These are phyloP conservation scores for Pterocles orientalis DNA, from an alignment of 2,113 vertebrate genomes.

Conservation along the genomic window DNA sequence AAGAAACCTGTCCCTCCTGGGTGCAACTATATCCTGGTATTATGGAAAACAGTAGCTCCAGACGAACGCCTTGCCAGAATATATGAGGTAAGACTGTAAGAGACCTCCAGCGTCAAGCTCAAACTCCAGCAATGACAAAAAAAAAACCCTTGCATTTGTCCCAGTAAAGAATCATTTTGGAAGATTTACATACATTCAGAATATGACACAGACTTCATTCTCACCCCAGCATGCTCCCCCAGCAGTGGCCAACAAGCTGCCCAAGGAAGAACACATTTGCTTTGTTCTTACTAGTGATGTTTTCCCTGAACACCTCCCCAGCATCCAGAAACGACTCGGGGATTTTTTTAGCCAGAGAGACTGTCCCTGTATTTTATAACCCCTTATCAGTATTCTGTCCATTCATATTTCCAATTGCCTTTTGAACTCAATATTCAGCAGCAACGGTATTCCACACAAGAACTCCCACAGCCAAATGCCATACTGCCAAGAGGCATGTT, in stretches of 20 bases:
- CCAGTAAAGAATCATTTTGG: not conserved
- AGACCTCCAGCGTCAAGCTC: not conserved
- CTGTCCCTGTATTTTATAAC: not conserved
- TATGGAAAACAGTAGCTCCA: not conserved
- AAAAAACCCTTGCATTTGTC: not conserved
- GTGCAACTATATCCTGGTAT: not conserved
- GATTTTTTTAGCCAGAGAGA: not conserved
- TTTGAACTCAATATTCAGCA: not conserved
- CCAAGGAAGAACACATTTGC: not conserved
- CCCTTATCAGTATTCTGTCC: not conserved
- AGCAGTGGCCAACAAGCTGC: not conserved
- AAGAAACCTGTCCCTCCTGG: not conserved
- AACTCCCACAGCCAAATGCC: not conserved
- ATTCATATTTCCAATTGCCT: not conserved
- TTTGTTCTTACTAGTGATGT: not conserved
- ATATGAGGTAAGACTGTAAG: not conserved
- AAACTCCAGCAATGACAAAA: not conserved
- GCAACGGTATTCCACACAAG: not conserved
- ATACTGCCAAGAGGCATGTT: not conserved
- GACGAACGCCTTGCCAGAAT: not conserved
- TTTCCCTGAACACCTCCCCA: not conserved
- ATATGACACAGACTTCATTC: rapidly evolving
- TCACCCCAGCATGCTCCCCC: not conserved
- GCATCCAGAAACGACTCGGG: not conserved
- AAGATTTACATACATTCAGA: not conserved